Conservation (phyloP, 2,888 invertebrate genomes). For the Lumbricus terrestris region DNA sequence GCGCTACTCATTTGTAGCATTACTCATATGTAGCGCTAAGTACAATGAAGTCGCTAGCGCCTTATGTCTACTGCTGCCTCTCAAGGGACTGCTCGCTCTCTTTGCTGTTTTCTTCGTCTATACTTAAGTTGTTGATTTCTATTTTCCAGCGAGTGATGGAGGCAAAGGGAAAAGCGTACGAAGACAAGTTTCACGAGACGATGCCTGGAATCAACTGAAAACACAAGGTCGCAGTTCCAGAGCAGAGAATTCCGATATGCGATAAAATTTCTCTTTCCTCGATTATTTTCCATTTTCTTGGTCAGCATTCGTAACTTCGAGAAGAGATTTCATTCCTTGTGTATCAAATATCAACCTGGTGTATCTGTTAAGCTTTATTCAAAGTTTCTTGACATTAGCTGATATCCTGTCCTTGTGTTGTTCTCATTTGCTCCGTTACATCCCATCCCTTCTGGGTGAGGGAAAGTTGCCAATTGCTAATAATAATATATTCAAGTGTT, state of each 20-base stretch:
- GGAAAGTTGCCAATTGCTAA: no score
- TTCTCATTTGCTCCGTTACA: not conserved
- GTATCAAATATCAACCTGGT: not conserved
- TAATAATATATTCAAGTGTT: no score
- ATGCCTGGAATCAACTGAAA: not conserved
- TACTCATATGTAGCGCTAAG: no score
- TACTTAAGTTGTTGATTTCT: not conserved
- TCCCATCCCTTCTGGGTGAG: no score
- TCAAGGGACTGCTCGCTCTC: not conserved
- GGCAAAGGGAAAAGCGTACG: not conserved
- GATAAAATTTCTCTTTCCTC: not conserved
- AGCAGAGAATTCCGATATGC: not conserved
- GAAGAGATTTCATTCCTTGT: not conserved
- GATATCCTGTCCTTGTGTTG: not conserved
- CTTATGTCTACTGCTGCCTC: no score
- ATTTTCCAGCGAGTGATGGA: constrained; percentile 11
- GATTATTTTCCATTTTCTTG: not conserved
- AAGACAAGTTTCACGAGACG: not conserved
- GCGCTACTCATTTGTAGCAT: no score
- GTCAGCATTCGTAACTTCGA: not conserved
- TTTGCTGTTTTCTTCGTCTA: not conserved
- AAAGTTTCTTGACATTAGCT: not conserved
- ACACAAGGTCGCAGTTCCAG: not conserved
- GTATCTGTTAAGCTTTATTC: not conserved
- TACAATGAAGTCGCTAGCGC: no score